Conservation (phyloP, 2,888 invertebrate species). For the Archips xylosteana region DNA sequence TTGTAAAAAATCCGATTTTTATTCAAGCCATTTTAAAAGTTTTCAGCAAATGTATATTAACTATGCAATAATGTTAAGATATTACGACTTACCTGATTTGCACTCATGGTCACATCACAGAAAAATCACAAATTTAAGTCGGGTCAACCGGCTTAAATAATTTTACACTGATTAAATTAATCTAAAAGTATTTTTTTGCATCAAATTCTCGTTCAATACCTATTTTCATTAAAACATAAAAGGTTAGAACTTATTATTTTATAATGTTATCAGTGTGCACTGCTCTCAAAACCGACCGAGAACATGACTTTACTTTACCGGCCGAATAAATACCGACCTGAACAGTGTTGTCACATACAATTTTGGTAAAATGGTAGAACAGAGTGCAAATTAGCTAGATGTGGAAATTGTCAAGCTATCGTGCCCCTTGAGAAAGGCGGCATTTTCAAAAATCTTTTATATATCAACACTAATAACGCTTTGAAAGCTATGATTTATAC, state of each 20-base stretch:
- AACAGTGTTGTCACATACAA: too few relatives aligned
- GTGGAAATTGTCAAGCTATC: too few relatives aligned
- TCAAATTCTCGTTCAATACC: neutral
- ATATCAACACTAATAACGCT: too few relatives aligned
- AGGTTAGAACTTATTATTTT: slow-evolving; percentile 36
- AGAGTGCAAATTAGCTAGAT: too few relatives aligned
- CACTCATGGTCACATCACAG: slow-evolving; percentile 5
- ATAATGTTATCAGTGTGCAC: slow-evolving; percentile 45
- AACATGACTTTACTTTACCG: too few relatives aligned
- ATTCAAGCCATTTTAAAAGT: neutral
- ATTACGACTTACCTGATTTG: slow-evolving; percentile 38
- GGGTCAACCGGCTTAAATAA: neutral
- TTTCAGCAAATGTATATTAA: neutral
- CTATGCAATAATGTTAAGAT: neutral
- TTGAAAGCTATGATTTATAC: too few relatives aligned
- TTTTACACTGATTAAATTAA: neutral
- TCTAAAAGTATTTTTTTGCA: neutral
- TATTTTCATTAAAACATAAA: slow-evolving; percentile 5
- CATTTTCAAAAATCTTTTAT: too few relatives aligned
- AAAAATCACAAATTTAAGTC: slow-evolving; percentile 10
- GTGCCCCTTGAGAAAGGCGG: too few relatives aligned
- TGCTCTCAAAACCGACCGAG: too few relatives aligned
- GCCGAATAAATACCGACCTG: too few relatives aligned
- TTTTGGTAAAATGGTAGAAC: too few relatives aligned
- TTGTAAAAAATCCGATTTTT: slow-evolving; percentile 29